These are phyloP conservation scores for Deroptyus accipitrinus DNA, from an alignment of 2,113 vertebrate species.

Conservation along the genomic window DNA sequence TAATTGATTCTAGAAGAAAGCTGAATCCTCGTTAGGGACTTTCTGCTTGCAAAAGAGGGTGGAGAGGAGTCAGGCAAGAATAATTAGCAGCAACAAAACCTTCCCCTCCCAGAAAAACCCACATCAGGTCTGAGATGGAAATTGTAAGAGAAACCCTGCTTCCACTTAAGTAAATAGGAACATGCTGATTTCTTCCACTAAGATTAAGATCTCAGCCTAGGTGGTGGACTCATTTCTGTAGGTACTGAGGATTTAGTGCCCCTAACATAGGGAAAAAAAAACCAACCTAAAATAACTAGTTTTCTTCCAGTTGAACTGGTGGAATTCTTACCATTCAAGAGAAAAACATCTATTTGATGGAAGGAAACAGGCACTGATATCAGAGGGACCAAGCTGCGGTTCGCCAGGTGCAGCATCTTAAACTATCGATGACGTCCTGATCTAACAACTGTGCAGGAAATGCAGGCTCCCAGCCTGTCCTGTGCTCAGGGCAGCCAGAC, in stretches of 20 bases:
- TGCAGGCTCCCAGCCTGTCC: background rate
- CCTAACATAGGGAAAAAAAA: background rate
- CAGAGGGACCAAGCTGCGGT: background rate
- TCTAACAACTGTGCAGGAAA: background rate
- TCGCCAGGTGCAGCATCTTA: background rate
- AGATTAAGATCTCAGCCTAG: background rate
- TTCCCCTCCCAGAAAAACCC: background rate
- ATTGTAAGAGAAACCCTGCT: background rate
- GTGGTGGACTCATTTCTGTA: background rate
- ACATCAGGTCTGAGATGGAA: background rate
- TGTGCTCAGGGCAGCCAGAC: background rate
- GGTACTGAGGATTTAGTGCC: background rate
- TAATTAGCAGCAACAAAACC: background rate
- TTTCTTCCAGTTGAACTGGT: background rate
- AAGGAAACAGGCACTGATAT: background rate
- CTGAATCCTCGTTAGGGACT: background rate
- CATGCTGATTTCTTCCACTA: background rate
- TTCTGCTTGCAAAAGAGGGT: background rate
- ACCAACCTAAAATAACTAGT: accelerated
- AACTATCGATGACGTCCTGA: accelerated
- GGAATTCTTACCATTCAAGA: background rate
- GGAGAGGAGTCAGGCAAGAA: background rate
- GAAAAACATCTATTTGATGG: background rate
- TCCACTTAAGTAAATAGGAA: background rate
- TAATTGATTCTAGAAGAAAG: background rate